These are phyloP conservation scores for Noctua comes DNA, from an alignment of 2,888 invertebrate genomes.

Conservation along the genomic window DNA sequence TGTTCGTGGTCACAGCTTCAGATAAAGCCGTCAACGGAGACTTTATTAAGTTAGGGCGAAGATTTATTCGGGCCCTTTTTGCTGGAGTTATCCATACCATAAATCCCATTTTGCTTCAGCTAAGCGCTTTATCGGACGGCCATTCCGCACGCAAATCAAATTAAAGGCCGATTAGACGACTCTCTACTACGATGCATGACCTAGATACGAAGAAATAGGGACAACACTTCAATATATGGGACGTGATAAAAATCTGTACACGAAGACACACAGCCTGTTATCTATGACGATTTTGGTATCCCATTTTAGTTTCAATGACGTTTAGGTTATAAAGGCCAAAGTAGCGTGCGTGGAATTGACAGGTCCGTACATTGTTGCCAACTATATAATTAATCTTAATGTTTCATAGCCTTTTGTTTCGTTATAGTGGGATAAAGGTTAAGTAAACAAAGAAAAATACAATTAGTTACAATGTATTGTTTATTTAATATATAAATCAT, in stretches of 20 bases:
- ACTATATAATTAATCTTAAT: conserved; percentile 54
- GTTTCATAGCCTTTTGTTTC: conserved; percentile 49
- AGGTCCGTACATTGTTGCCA: conserved; percentile 48
- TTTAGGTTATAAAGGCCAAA: conserved; percentile 49
- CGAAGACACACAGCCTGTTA: conserved; percentile 30
- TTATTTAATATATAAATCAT: conserved; percentile 59
- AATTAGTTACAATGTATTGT: conserved; percentile 32
- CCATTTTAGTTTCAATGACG: conserved; percentile 47
- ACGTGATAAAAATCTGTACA: conserved; percentile 63
- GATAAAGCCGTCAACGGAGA: conserved; percentile 85
- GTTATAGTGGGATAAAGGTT: conserved; percentile 21
- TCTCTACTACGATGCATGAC: conserved; percentile 75
- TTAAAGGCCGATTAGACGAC: conserved; percentile 82
- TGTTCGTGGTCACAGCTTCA: conserved; percentile 77
- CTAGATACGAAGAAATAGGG: conserved; percentile 71
- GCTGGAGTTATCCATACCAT: conserved; percentile 84
- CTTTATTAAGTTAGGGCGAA: conserved; percentile 86
- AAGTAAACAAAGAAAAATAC: conserved; percentile 36
- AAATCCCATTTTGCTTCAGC: conserved; percentile 84
- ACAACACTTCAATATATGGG: conserved; percentile 60
- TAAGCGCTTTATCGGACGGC: conserved; percentile 85
- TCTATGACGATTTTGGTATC: conserved; percentile 39
- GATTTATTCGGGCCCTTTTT: conserved; percentile 87
- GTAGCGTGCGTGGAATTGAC: conserved; percentile 46
- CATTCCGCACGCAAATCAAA: conserved; percentile 86